Percentiles rank a stretch among this genome's conserved stretches.
Evolutionary conservation across 2,113 vertebrate genomes (phyloP).

Genomic region (human (Homo sapiens)): DNA sequence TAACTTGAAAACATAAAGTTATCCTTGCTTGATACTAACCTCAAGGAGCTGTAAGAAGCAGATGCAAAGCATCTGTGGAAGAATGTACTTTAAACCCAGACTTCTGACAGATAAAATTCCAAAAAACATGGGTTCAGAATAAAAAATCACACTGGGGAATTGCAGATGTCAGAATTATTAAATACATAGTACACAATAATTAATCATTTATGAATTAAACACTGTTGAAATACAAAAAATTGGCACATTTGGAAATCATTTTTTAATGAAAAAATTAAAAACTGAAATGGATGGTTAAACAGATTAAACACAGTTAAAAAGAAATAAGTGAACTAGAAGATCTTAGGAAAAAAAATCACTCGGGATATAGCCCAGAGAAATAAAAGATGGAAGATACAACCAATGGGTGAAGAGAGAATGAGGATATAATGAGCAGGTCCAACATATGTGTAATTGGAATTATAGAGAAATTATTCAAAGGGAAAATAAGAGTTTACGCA

Average conservation of each 20-base stretch:
- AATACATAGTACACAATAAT: neutral
- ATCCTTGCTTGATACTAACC: neutral
- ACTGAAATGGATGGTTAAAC: neutral
- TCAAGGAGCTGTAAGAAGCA: neutral
- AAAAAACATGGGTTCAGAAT: neutral
- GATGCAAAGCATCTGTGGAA: neutral
- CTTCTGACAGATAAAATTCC: slow-evolving; percentile 32
- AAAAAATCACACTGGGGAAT: slow-evolving; percentile 7
- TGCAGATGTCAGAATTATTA: slow-evolving; percentile 24
- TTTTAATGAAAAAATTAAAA: slow-evolving; percentile 19
- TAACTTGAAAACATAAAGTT: slow-evolving; percentile 1
- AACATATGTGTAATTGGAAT: slow-evolving; percentile 13
- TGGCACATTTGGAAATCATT: slow-evolving; percentile 21
- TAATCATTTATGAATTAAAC: neutral
- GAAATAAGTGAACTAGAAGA: neutral
- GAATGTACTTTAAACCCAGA: slow-evolving; percentile 1
- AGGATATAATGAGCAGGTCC: neutral
- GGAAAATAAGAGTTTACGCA: neutral
- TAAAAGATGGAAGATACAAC: neutral
- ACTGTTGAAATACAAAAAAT: slow-evolving; percentile 30
- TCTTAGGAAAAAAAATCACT: neutral
- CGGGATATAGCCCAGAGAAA: neutral
- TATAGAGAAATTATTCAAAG: slow-evolving; percentile 37
- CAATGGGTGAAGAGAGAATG: neutral
- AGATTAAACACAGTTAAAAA: neutral